Evolutionary conservation across 2,888 invertebrate species (phyloP).

Genomic region (Schizaphis graminum): DNA sequence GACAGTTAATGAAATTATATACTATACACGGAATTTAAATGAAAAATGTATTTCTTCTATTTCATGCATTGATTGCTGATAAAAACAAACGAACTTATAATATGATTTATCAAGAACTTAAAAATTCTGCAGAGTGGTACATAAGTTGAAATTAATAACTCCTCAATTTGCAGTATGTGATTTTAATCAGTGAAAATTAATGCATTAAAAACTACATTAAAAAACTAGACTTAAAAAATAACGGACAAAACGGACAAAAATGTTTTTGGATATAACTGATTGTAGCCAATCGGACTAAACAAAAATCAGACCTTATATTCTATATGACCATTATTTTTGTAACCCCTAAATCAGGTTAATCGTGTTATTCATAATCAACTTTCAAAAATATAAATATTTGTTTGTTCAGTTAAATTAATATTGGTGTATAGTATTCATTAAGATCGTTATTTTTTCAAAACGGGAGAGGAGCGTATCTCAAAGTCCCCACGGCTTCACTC

Average conservation of each 20-base stretch:
- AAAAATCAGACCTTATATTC: no score
- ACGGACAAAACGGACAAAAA: no score
- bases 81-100: background rate
- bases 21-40: background rate
- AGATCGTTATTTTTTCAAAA: background rate
- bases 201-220: background rate
- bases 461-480: background rate
- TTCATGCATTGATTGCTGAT: background rate
- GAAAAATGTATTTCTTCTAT: background rate
- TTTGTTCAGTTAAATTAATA: background rate
- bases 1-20: background rate
- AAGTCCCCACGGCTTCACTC: background rate
- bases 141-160: background rate
- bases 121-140: background rate
- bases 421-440: background rate
- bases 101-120: background rate
- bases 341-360: background rate
- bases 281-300: no score
- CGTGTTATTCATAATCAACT: background rate
- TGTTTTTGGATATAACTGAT: no score
- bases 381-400: background rate
- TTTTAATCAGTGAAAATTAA: background rate
- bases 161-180: background rate
- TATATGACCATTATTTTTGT: no score
- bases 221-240: no score